phyloP scores from a whole-genome alignment of 1,140 invertebrate species.

The Pentalonia nigronervosa region DNA sequence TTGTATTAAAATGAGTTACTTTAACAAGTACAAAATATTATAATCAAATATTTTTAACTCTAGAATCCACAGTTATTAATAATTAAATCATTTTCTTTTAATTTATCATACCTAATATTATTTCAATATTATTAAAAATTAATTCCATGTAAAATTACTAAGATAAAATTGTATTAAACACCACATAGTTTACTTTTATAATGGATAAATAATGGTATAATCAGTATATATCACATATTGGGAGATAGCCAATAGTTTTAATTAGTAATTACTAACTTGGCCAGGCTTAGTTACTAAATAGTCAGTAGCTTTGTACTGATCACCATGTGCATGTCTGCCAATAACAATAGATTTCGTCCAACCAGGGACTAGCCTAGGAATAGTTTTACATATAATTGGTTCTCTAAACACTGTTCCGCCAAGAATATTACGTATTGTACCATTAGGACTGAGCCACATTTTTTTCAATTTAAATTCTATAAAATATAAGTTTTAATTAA shows the following conservation, averaged over 20 bases:
- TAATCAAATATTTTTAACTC: neutral
- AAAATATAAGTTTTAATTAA: constrained; percentile 59
- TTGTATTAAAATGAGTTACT: too few species aligned
- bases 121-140: neutral
- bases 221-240: neutral
- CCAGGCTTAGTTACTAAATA: constrained; percentile 77
- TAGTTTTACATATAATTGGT: constrained; percentile 87
- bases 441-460: constrained; percentile 92
- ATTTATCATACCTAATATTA: neutral
- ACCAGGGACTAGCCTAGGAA: constrained; percentile 85
- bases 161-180: too few species aligned
- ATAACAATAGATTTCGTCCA: constrained; percentile 85
- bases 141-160: too few species aligned
- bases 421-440: constrained; percentile 89
- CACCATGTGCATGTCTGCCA: constrained; percentile 88
- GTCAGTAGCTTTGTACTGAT: constrained; percentile 91
- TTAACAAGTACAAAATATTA: too few species aligned
- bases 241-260: neutral
- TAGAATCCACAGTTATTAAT: neutral
- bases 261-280: constrained; percentile 65
- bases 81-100: neutral
- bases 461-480: constrained; percentile 90
- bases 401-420: constrained; percentile 91
- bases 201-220: neutral
- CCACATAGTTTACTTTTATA: too few species aligned